Conservation (phyloP, 2,888 invertebrate genomes). For the Latrodectus hesperus region DNA sequence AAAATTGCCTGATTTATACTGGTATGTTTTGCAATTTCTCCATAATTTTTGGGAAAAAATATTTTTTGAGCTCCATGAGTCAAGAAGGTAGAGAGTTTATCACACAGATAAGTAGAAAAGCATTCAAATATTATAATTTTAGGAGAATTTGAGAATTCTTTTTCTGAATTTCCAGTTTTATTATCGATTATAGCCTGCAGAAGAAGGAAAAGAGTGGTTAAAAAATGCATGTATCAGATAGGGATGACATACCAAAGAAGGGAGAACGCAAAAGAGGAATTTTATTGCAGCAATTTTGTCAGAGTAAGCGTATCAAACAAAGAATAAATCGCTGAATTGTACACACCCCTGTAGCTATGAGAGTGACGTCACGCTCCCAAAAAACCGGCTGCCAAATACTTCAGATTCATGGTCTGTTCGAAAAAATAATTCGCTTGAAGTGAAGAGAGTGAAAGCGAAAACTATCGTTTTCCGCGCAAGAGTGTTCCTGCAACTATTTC, state of each 20-base stretch:
- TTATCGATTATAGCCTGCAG: no score
- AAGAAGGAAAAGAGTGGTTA: background rate
- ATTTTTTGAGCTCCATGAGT: no score
- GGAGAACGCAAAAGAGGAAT: background rate
- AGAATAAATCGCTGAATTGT: slow-evolving; percentile 36
- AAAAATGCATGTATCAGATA: slow-evolving; percentile 14
- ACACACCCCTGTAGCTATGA: slow-evolving; percentile 25
- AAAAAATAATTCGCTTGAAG: slow-evolving; percentile 29
- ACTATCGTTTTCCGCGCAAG: slow-evolving; percentile 10
- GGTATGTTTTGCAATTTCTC: no score
- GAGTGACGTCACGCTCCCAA: slow-evolving; percentile 28
- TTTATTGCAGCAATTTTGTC: slow-evolving; percentile 8
- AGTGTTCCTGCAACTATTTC: background rate
- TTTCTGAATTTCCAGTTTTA: no score
- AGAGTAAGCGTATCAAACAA: slow-evolving; percentile 25
- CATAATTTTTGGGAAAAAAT: no score
- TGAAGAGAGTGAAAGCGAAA: slow-evolving; percentile 32
- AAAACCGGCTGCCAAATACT: slow-evolving; percentile 38
- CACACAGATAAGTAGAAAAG: no score
- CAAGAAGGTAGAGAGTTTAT: no score
- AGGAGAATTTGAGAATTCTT: no score
- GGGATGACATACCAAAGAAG: slow-evolving; percentile 4
- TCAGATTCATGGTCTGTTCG: slow-evolving; percentile 24
- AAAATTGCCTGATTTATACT: no score
- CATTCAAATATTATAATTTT: no score